phyloP scores from a whole-genome alignment of 2,113 vertebrate genomes.

The Dunckerocampus dactyliophorus region DNA sequence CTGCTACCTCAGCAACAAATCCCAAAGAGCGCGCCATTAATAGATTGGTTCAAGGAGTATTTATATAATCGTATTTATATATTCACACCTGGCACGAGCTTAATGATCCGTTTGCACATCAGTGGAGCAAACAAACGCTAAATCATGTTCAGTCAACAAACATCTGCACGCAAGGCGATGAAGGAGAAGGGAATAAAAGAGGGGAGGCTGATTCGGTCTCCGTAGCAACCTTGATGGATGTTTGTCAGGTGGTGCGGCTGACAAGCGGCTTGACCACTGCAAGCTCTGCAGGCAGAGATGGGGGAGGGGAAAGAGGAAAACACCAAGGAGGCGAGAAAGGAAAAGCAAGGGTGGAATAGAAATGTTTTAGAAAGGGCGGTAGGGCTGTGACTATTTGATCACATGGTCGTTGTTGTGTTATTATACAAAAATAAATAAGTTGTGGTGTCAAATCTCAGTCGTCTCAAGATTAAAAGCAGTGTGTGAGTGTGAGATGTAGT shows the following conservation, averaged over 20 bases:
- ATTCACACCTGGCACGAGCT: conserved; percentile 14
- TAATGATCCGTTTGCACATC: conserved; percentile 22
- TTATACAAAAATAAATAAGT: too few species aligned
- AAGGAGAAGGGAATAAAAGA: conserved; percentile 5
- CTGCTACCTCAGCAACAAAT: conserved; percentile 36
- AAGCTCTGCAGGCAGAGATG: conserved; percentile 63
- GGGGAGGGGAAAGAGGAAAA: conserved; percentile 21
- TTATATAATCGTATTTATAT: conserved; percentile 13
- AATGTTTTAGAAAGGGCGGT: conserved; percentile 7
- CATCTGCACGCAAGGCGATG: neutral
- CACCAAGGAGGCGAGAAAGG: conserved; percentile 33
- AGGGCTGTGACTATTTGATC: conserved; percentile 25
- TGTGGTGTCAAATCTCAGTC: too few species aligned
- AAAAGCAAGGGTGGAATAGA: conserved; percentile 20
- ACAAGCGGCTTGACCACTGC: conserved; percentile 72
- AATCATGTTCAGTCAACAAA: conserved; percentile 4
- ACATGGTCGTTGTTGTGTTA: conserved; percentile 1
- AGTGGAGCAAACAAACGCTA: conserved; percentile 24
- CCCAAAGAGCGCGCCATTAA: conserved; percentile 14
- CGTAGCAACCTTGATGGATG: conserved; percentile 82
- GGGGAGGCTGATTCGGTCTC: conserved; percentile 67
- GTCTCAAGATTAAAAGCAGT: too few species aligned
- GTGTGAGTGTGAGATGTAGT: too few species aligned
- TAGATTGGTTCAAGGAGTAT: conserved; percentile 17
- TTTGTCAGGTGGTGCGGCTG: conserved; percentile 80